Percentiles rank a stretch among this genome's conserved stretches.
Conservation (phyloP, 2,113 vertebrate genomes). For the Gambusia holbrooki region DNA sequence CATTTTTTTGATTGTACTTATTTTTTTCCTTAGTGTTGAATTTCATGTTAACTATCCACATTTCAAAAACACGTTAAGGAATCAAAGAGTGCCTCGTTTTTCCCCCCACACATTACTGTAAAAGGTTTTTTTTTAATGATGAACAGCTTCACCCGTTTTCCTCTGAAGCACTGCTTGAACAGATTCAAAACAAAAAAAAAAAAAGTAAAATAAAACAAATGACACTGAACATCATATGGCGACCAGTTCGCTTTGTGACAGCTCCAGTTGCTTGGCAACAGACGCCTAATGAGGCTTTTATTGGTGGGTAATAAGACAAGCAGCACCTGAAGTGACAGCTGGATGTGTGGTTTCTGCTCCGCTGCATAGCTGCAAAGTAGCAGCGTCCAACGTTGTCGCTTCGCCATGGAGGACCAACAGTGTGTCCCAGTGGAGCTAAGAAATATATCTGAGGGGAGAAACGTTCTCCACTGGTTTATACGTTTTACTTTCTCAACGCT, state of each 20-base stretch:
- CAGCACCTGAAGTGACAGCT: constrained; percentile 14
- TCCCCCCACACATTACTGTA: not conserved
- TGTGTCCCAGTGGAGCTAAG: not conserved
- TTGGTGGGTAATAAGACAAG: constrained; percentile 20
- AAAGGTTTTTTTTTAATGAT: not conserved
- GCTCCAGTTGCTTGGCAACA: constrained; percentile 53
- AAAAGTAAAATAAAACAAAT: too few relatives aligned
- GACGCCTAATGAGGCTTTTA: constrained; percentile 39
- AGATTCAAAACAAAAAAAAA: not conserved
- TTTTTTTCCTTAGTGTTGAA: not conserved
- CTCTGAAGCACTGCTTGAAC: not conserved
- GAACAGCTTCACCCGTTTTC: not conserved
- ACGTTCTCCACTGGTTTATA: not conserved
- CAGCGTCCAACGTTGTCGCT: not conserved
- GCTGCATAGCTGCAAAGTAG: not conserved
- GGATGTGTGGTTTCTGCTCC: constrained; percentile 9
- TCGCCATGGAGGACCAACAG: not conserved
- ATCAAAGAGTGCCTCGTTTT: too few relatives aligned
- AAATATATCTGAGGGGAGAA: not conserved
- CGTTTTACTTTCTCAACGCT: not conserved
- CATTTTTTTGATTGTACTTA: not conserved
- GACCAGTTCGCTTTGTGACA: constrained; percentile 12
- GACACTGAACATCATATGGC: constrained; percentile 18
- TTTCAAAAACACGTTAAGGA: not conserved
- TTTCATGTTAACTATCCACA: not conserved